Percentiles rank a stretch among this genome's conserved stretches.
phyloP scores from a whole-genome alignment of 2,888 invertebrate species.

The Synanthedon formicaeformis region DNA sequence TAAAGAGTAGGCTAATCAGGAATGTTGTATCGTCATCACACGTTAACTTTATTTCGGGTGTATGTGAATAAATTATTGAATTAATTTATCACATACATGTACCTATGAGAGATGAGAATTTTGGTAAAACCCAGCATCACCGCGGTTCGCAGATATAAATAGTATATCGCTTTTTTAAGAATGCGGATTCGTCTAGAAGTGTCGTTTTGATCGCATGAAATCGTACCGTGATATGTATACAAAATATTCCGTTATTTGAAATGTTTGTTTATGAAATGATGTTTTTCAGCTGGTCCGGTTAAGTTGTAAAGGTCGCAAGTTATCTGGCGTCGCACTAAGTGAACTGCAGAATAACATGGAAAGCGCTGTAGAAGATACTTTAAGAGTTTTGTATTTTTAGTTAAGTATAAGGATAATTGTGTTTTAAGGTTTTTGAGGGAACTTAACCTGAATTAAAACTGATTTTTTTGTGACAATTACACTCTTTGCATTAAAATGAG shows the following conservation, averaged over 20 bases:
- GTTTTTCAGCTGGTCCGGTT: slow-evolving; percentile 13
- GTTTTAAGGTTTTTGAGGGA: no score
- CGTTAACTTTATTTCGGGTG: slow-evolving; percentile 4
- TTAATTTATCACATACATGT: slow-evolving; percentile 3
- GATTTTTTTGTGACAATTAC: no score
- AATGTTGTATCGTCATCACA: not conserved
- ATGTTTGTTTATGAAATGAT: not conserved
- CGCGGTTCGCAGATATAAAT: slow-evolving; percentile 1
- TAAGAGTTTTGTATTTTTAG: no score
- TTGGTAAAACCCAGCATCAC: slow-evolving; percentile 13
- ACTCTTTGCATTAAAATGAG: no score
- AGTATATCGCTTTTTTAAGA: slow-evolving; percentile 8
- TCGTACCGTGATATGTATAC: no score
- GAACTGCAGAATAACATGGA: slow-evolving; percentile 8
- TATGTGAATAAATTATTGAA: slow-evolving; percentile 14
- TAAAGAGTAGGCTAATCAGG: not conserved
- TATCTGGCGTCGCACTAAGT: slow-evolving; percentile 10
- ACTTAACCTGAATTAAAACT: no score
- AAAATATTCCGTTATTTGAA: not conserved
- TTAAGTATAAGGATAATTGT: no score
- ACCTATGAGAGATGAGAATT: slow-evolving; percentile 3
- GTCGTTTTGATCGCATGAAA: not conserved
- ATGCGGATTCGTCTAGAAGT: slow-evolving; percentile 25
- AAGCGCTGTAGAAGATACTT: not conserved
- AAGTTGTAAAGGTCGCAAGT: slow-evolving; percentile 3